Percentiles rank a stretch among this genome's conserved stretches.
These are phyloP conservation scores for Cephus pygmeus DNA, from an alignment of 2,888 invertebrate species.

Conservation along the genomic window DNA sequence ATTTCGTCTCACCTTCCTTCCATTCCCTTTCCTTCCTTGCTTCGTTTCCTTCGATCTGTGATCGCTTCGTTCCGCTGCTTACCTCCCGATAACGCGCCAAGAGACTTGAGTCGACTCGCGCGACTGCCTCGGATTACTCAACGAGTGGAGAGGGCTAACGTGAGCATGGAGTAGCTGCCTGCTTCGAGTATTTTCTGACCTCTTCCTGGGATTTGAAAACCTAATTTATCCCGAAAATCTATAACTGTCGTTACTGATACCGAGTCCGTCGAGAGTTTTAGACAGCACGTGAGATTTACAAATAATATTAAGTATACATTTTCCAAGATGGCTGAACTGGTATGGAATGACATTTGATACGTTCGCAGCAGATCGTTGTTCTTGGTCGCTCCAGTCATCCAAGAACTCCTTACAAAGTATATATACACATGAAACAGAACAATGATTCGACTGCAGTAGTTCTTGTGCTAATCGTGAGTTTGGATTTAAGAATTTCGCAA, in stretches of 20 bases:
- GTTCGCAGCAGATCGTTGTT: not conserved
- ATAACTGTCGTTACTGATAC: not conserved
- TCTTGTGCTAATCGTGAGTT: not conserved
- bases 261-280: not conserved
- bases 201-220: not conserved
- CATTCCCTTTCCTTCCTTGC: not conserved
- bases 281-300: not conserved
- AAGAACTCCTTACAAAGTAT: not conserved
- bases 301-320: not conserved
- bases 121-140: not conserved
- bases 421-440: not conserved
- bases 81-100: not conserved
- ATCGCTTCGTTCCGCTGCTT: not conserved
- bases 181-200: not conserved
- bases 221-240: not conserved
- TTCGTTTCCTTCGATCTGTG: not conserved
- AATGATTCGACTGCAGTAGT: not conserved
- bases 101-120: not conserved
- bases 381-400: not conserved
- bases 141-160: not conserved
- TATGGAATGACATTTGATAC: not conserved
- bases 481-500: no score
- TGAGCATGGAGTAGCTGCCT: conserved; percentile 9
- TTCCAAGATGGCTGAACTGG: not conserved
- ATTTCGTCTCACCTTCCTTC: not conserved